Conservation (phyloP, 1,140 invertebrate genomes). For the Rhynchophorus ferrugineus region DNA sequence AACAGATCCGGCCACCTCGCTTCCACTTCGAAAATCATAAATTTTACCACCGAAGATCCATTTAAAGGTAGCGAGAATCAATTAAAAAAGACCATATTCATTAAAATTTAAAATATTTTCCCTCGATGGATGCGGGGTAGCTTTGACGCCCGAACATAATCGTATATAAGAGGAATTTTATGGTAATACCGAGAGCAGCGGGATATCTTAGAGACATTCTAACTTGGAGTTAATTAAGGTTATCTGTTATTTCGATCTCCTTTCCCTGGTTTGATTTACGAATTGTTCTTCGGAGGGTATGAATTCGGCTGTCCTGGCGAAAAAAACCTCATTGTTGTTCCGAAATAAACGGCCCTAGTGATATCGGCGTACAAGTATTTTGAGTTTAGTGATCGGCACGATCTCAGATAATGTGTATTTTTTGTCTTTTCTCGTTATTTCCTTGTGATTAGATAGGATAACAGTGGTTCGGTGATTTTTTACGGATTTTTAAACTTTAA, state of each 20-base stretch:
- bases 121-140: constrained; percentile 14
- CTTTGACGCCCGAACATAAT: constrained; percentile 13
- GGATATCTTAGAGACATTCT: constrained; percentile 16
- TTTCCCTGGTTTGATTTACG: constrained; percentile 10
- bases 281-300: background rate
- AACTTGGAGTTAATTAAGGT: constrained; percentile 21
- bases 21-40: background rate
- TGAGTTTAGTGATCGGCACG: too few relatives aligned
- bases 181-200: constrained; percentile 17
- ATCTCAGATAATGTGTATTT: too few relatives aligned
- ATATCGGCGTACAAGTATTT: too few relatives aligned
- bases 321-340: too few relatives aligned
- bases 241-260: constrained; percentile 21
- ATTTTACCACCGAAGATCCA: constrained; percentile 2
- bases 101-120: constrained; percentile 19
- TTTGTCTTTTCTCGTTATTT: too few relatives aligned
- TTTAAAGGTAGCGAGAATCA: constrained; percentile 19
- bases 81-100: constrained; percentile 13
- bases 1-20: too few relatives aligned
- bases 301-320: background rate
- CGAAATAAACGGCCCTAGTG: too few relatives aligned
- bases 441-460: too few relatives aligned
- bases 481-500: too few relatives aligned
- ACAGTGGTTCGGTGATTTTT: too few relatives aligned
- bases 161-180: constrained; percentile 20